phyloP scores from a whole-genome alignment of 2,888 invertebrate genomes.

The Drosophila borborema region DNA sequence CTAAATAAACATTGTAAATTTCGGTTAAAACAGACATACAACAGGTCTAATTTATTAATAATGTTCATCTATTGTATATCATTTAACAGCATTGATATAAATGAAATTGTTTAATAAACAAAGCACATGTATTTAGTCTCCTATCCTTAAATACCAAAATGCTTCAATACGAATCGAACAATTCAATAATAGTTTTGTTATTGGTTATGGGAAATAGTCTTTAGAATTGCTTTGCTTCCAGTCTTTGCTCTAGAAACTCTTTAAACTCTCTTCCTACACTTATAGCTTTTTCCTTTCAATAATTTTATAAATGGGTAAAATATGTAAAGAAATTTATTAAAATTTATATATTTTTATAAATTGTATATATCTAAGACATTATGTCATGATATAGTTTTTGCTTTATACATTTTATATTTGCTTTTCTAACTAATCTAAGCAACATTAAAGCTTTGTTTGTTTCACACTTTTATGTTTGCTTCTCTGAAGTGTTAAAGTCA shows the following conservation, averaged over 20 bases:
- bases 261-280: neutral
- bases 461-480: neutral
- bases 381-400: neutral
- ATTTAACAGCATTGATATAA: constrained; percentile 19
- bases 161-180: constrained; percentile 1
- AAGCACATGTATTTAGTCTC: constrained; percentile 25
- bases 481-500: neutral
- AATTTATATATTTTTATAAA: neutral
- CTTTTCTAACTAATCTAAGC: neutral
- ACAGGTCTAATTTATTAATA: constrained; percentile 9
- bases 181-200: neutral
- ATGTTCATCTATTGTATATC: constrained; percentile 11
- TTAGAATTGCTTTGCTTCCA: neutral
- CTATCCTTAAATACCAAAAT: constrained; percentile 14
- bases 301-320: too few species aligned
- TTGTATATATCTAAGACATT: neutral
- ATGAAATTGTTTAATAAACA: constrained; percentile 43
- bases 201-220: neutral
- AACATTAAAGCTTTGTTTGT: too few species aligned
- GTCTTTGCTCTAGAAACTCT: neutral
- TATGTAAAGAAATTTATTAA: neutral
- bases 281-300: too few species aligned
- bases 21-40: constrained; percentile 26
- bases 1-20: constrained; percentile 40
- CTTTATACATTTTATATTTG: neutral